Conservation (phyloP, 2,797 vertebrate genomes). For the Tangara arthus region DNA sequence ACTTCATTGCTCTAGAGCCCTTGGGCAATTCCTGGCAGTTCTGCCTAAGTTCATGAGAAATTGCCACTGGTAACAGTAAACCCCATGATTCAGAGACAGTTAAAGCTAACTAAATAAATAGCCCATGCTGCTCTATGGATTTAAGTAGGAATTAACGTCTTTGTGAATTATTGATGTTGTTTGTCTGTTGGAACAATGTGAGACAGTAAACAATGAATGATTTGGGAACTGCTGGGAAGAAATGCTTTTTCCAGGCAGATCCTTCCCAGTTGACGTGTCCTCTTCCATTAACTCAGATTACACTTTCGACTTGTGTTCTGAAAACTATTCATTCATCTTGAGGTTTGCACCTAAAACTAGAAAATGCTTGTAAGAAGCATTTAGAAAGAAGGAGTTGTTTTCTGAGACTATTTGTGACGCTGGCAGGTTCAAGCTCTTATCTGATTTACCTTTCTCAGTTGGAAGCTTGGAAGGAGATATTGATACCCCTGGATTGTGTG, state of each 20-base stretch:
- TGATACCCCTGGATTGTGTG: neutral
- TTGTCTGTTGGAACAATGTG: neutral
- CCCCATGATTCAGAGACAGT: neutral
- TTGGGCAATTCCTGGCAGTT: neutral
- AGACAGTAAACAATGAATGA: neutral
- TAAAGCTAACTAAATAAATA: neutral
- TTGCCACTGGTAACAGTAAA: neutral
- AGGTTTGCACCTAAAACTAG: neutral
- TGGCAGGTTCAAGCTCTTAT: neutral
- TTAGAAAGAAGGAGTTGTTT: neutral
- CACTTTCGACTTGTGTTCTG: neutral
- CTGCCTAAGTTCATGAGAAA: neutral
- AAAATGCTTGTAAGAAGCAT: neutral
- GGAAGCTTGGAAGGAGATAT: neutral
- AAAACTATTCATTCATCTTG: neutral
- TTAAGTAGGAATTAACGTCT: neutral
- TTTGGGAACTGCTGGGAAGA: neutral
- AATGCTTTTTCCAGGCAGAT: neutral
- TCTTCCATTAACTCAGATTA: neutral
- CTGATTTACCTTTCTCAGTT: neutral
- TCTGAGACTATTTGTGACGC: neutral
- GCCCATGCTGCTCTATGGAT: neutral
- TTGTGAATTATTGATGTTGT: conserved; percentile 3
- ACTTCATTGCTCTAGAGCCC: neutral
- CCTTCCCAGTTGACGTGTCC: neutral